Percentiles rank a stretch among this genome's conserved stretches.
Evolutionary conservation across 2,113 vertebrate genomes (phyloP).

Genomic region (Anser cygnoides): DNA sequence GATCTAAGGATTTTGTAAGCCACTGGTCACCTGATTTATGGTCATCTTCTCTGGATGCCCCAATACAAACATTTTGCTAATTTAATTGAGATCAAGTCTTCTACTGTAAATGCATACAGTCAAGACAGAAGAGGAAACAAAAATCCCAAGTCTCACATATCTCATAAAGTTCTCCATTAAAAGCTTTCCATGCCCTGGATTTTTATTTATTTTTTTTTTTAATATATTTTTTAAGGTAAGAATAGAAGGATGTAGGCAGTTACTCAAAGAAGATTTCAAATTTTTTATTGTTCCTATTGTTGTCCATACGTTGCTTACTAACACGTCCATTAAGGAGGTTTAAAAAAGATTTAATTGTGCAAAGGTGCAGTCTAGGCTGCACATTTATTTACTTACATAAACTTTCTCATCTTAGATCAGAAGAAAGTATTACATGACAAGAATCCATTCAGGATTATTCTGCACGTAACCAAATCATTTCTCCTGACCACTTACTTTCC

Average conservation of each 20-base stretch:
- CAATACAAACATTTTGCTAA: neutral
- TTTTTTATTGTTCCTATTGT: neutral
- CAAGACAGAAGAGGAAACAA: neutral
- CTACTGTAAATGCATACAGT: neutral
- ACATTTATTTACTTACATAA: neutral
- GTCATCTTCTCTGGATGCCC: neutral
- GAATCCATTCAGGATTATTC: neutral
- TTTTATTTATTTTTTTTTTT: too few species aligned
- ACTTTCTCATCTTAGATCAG: neutral
- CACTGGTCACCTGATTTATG: neutral
- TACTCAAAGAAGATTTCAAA: too few species aligned
- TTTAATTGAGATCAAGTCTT: neutral
- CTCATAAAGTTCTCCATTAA: neutral
- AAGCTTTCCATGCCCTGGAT: neutral
- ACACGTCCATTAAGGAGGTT: neutral
- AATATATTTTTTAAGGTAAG: too few species aligned
- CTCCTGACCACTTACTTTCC: too few species aligned
- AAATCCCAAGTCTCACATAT: neutral
- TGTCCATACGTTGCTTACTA: neutral
- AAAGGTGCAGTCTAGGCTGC: neutral
- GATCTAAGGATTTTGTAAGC: neutral
- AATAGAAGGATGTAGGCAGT: too few species aligned
- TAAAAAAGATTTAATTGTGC: neutral
- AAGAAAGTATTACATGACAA: neutral
- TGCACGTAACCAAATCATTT: neutral